Evolutionary conservation across 2,797 vertebrate species (phyloP).

Genomic region (Prunella strophiata): DNA sequence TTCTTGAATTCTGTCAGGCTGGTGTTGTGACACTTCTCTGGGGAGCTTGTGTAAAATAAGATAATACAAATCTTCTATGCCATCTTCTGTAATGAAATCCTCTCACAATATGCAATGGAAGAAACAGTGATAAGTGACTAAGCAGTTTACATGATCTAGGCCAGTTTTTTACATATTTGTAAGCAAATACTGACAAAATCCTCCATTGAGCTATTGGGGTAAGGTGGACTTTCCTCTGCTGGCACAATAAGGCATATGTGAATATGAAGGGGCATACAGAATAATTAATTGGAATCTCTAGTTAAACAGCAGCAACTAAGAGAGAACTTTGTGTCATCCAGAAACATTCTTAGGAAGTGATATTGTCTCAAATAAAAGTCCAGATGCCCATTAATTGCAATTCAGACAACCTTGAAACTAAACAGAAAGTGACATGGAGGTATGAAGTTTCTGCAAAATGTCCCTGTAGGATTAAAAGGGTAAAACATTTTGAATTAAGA

Average conservation of each 20-base stretch:
- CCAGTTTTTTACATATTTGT: background rate
- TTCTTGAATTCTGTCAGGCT: background rate
- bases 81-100: background rate
- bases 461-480: slow-evolving; percentile 41
- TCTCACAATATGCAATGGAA: background rate
- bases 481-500: slow-evolving; percentile 11
- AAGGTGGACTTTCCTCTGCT: background rate
- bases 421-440: slow-evolving; percentile 53
- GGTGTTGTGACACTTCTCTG: background rate
- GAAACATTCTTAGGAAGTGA: slow-evolving; percentile 51
- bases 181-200: background rate
- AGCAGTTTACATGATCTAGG: background rate
- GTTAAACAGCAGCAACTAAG: slow-evolving; percentile 27
- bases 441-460: slow-evolving; percentile 46
- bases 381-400: slow-evolving; percentile 55
- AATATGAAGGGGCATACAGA: background rate
- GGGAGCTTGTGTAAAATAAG: background rate
- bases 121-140: background rate
- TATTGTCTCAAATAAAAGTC: slow-evolving; percentile 39
- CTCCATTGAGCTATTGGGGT: background rate
- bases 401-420: slow-evolving; percentile 44
- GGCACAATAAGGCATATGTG: background rate
- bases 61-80: background rate
- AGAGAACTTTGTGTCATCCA: slow-evolving; percentile 14
- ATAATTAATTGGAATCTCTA: slow-evolving; percentile 39